These are phyloP conservation scores for Corythornis madagascariensis DNA, from an alignment of 2,113 vertebrate genomes.

Conservation along the genomic window DNA sequence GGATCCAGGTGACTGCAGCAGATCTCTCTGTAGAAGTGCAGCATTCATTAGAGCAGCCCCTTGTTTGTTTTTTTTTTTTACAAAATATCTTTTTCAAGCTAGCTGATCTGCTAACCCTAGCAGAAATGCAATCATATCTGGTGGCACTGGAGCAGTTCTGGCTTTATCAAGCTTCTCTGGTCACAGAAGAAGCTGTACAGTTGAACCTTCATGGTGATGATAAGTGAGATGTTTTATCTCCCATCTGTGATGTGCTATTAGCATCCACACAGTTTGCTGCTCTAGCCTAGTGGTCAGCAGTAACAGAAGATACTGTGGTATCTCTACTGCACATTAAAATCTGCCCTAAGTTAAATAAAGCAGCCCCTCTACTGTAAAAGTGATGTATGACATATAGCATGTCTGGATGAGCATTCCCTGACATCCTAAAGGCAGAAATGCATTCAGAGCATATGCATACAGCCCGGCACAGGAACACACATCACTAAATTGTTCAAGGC, in stretches of 20 bases:
- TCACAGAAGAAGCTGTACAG: not conserved
- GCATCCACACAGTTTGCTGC: not conserved
- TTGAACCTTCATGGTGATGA: not conserved
- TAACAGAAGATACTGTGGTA: not conserved
- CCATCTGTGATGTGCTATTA: not conserved
- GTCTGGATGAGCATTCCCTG: not conserved
- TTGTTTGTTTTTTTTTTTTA: not conserved
- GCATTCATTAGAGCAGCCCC: not conserved
- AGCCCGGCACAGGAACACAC: not conserved
- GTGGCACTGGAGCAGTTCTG: not conserved
- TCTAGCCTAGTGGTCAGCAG: not conserved
- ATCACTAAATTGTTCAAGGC: not conserved
- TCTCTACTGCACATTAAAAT: not conserved
- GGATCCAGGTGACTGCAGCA: not conserved
- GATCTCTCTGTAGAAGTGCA: rapidly evolving
- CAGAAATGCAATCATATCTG: not conserved
- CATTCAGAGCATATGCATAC: not conserved
- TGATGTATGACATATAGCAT: not conserved
- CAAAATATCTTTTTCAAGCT: not conserved
- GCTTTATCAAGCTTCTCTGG: not conserved
- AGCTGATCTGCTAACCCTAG: not conserved
- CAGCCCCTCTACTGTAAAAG: not conserved
- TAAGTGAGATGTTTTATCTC: constrained; percentile 10
- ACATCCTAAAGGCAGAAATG: not conserved
- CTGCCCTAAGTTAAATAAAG: not conserved